These are phyloP conservation scores for Palloptera scutellata DNA, from an alignment of 2,888 invertebrate genomes.

Conservation along the genomic window DNA sequence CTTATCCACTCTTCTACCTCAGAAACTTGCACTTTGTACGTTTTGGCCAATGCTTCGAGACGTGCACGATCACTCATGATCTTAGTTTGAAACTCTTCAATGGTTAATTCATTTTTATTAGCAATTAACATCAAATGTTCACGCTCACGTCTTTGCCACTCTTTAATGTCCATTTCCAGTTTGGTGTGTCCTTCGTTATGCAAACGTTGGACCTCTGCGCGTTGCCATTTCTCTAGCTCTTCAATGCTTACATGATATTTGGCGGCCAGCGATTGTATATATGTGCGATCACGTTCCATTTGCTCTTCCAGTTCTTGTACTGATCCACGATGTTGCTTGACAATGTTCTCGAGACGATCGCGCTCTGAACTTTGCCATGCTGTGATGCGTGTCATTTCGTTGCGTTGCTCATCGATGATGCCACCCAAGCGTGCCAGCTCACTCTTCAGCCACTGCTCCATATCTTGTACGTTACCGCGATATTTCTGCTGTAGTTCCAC, in stretches of 20 bases:
- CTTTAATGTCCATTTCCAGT: slow-evolving; percentile 50
- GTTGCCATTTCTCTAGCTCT: slow-evolving; percentile 61
- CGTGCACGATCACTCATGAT: slow-evolving; percentile 56
- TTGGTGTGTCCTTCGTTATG: slow-evolving; percentile 49
- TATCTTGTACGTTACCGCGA: slow-evolving; percentile 56
- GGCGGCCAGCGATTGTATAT: slow-evolving; percentile 53
- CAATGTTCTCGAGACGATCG: slow-evolving; percentile 52
- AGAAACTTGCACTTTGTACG: slow-evolving; percentile 58
- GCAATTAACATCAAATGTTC: slow-evolving; percentile 52
- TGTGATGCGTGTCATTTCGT: slow-evolving; percentile 56
- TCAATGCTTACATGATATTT: slow-evolving; percentile 60
- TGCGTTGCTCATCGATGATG: slow-evolving; percentile 55
- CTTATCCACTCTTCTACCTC: slow-evolving; percentile 60
- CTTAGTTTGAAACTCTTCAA: slow-evolving; percentile 58
- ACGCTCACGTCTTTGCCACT: slow-evolving; percentile 57
- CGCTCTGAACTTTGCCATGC: slow-evolving; percentile 60
- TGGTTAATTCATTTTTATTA: slow-evolving; percentile 56
- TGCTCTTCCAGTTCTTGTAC: slow-evolving; percentile 54
- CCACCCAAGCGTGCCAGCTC: slow-evolving; percentile 55
- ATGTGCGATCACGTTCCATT: slow-evolving; percentile 53
- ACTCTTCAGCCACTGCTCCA: slow-evolving; percentile 56
- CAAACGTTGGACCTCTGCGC: slow-evolving; percentile 55
- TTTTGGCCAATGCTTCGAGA: slow-evolving; percentile 52
- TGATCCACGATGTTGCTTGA: slow-evolving; percentile 57
- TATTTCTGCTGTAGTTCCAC: slow-evolving; percentile 53